A percentile compares a stretch with the other conserved stretches of the same genome.
Evolutionary conservation across 2,113 vertebrate species (phyloP).

Genomic region (Tetrax tetrax): DNA sequence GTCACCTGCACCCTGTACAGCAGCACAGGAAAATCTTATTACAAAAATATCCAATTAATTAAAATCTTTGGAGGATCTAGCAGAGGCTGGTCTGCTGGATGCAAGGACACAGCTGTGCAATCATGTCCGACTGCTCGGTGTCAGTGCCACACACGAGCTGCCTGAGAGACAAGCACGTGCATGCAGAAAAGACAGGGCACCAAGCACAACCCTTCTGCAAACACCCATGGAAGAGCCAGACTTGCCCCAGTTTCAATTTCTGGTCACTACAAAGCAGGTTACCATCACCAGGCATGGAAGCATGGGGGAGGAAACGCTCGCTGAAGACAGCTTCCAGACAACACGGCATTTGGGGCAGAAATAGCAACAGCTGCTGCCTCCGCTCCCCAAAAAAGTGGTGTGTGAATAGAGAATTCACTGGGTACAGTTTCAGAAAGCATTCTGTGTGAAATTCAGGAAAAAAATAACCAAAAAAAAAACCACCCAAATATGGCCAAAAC

Average conservation of each 20-base stretch:
- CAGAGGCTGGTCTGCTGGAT: not conserved
- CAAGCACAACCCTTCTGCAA: not conserved
- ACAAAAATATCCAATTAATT: not conserved
- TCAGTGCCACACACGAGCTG: too few relatives aligned
- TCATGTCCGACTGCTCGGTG: not conserved
- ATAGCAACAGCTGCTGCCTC: not conserved
- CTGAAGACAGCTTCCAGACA: not conserved
- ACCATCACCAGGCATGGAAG: not conserved
- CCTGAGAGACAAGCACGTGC: accelerated
- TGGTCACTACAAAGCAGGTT: not conserved
- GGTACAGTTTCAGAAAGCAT: not conserved
- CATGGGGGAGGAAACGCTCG: not conserved
- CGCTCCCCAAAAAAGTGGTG: not conserved
- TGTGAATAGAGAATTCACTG: not conserved
- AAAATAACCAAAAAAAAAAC: not conserved
- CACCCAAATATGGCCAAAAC: not conserved
- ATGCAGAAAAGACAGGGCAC: not conserved
- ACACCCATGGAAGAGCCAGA: not conserved
- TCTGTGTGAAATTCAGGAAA: not conserved
- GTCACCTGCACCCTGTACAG: not conserved
- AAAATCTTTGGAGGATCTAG: not conserved
- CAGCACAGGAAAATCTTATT: not conserved
- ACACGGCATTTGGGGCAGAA: not conserved
- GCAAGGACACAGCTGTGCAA: too few relatives aligned
- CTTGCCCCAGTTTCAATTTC: not conserved